A percentile compares a stretch with the other conserved stretches of the same genome.
Conservation (phyloP, 1,140 invertebrate species). For the Daktulosphaira vitifoliae region DNA sequence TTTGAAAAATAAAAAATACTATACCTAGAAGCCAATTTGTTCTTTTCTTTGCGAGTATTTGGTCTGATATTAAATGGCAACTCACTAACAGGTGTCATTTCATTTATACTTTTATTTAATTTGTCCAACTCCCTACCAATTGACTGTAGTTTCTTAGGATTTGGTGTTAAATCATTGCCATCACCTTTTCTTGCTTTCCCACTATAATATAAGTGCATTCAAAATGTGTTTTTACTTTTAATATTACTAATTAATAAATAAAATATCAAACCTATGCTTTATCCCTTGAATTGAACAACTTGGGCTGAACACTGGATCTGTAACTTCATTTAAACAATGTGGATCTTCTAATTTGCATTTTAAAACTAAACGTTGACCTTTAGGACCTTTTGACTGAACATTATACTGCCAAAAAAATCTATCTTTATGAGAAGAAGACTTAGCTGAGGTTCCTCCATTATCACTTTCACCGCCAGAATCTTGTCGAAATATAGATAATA, state of each 20-base stretch:
- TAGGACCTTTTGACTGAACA: slow-evolving; percentile 95
- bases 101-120: slow-evolving; percentile 73
- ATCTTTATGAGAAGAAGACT: slow-evolving; percentile 59
- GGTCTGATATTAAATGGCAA: slow-evolving; percentile 79
- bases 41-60: slow-evolving; percentile 93
- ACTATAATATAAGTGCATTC: slow-evolving; percentile 46
- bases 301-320: slow-evolving; percentile 87
- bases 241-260: neutral
- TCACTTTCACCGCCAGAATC: slow-evolving; percentile 52
- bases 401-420: slow-evolving; percentile 98
- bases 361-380: slow-evolving; percentile 75
- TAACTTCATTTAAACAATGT: slow-evolving; percentile 79
- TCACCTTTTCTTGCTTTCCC: slow-evolving; percentile 94
- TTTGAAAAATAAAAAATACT: no score
- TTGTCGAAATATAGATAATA: slow-evolving; percentile 38
- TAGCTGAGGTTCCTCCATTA: slow-evolving; percentile 41
- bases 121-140: slow-evolving; percentile 91
- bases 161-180: slow-evolving; percentile 93
- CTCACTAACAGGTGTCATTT: slow-evolving; percentile 90
- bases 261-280: slow-evolving; percentile 71
- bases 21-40: slow-evolving; percentile 84
- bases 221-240: neutral
- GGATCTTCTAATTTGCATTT: slow-evolving; percentile 80
- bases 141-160: slow-evolving; percentile 78
- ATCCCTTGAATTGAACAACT: slow-evolving; percentile 80